Evolutionary conservation across 2,888 invertebrate genomes (phyloP).

Genomic region (Taphrorychus bicolor): DNA sequence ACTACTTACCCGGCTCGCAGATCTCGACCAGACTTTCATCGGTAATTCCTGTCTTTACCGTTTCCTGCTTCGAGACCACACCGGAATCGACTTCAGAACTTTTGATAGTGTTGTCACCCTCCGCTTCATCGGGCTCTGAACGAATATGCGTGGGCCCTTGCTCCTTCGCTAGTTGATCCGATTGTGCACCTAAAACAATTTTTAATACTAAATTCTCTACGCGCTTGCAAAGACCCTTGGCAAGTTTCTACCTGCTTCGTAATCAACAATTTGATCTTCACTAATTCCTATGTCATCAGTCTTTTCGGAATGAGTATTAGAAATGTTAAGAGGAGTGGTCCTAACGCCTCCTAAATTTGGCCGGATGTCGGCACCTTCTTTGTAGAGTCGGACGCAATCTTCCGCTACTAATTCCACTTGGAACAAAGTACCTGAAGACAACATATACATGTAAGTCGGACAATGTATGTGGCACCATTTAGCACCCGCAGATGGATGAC

Average conservation of each 20-base stretch:
- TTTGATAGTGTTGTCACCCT: neutral
- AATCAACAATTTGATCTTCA: slow-evolving; percentile 27
- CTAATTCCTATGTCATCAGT: slow-evolving; percentile 22
- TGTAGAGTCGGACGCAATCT: slow-evolving; percentile 50
- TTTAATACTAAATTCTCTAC: neutral
- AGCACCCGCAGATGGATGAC: no score
- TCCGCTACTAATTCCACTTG: slow-evolving; percentile 52
- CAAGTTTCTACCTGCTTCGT: slow-evolving; percentile 16
- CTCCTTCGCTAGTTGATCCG: no score
- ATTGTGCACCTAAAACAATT: neutral
- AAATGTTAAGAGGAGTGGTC: slow-evolving; percentile 21
- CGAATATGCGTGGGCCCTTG: no score
- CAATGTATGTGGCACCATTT: no score
- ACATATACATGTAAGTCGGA: no score
- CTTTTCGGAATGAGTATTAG: slow-evolving; percentile 14
- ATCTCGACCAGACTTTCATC: no score
- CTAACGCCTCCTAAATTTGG: slow-evolving; percentile 45
- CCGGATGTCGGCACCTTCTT: slow-evolving; percentile 51
- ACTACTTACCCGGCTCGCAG: no score
- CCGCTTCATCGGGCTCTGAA: no score
- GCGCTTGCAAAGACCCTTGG: neutral
- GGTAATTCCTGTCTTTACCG: neutral
- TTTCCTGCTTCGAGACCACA: slow-evolving; percentile 15
- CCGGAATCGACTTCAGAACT: slow-evolving; percentile 23
- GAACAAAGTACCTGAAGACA: slow-evolving; percentile 50